phyloP scores from a whole-genome alignment of 2,113 vertebrate genomes.

The Heterochromis multidens region DNA sequence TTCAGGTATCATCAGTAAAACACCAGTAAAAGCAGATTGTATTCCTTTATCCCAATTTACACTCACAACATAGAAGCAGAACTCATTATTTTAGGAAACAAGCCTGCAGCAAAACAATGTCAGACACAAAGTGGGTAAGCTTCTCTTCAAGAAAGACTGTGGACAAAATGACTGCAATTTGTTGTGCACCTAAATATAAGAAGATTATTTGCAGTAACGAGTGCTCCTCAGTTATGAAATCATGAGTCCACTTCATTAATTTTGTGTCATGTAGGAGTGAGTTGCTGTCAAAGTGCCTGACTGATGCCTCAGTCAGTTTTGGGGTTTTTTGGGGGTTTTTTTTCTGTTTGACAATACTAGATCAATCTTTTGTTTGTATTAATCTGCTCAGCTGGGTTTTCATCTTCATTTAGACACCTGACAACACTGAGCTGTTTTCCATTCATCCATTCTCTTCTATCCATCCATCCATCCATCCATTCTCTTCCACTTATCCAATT shows the following conservation, averaged over 20 bases:
- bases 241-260: background rate
- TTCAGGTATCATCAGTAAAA: background rate
- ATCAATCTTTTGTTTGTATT: background rate
- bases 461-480: too few species aligned
- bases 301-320: background rate
- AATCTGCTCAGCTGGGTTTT: background rate
- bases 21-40: background rate
- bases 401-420: background rate
- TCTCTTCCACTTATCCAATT: too few species aligned
- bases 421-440: background rate
- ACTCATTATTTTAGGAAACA: background rate
- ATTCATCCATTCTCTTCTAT: background rate
- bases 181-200: background rate
- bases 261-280: background rate
- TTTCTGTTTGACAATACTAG: background rate
- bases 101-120: background rate
- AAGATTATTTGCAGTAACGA: background rate
- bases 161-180: background rate
- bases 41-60: background rate
- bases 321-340: background rate
- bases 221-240: background rate
- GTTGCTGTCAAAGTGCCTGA: background rate
- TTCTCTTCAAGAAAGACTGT: background rate
- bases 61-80: background rate
- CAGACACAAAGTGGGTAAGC: background rate